Conservation (phyloP, 2,888 invertebrate species). For the Argyresthia albistria region DNA sequence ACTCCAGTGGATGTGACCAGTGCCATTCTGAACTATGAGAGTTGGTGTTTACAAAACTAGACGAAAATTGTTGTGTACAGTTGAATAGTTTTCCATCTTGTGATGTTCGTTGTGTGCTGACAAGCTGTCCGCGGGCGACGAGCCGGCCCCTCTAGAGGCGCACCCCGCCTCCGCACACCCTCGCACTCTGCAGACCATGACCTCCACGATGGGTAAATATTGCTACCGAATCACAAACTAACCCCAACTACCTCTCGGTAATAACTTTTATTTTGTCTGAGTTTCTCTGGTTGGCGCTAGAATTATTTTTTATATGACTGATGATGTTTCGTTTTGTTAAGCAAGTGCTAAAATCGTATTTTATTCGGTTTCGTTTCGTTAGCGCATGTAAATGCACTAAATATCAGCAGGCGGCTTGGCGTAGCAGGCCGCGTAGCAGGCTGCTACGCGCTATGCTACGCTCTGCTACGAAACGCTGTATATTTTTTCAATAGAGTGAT, state of each 20-base stretch:
- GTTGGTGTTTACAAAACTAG: constrained; percentile 51
- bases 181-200: constrained; percentile 63
- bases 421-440: neutral
- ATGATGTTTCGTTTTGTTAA: too few relatives aligned
- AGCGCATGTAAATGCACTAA: too few relatives aligned
- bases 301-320: too few relatives aligned
- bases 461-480: neutral
- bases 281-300: too few relatives aligned
- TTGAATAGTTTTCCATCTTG: constrained; percentile 42
- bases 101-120: constrained; percentile 49
- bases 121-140: constrained; percentile 62
- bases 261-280: too few relatives aligned
- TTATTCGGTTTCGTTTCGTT: too few relatives aligned
- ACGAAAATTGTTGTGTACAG: constrained; percentile 61
- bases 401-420: too few relatives aligned
- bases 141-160: constrained; percentile 53
- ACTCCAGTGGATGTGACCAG: constrained; percentile 42
- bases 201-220: constrained; percentile 69
- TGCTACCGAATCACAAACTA: too few relatives aligned
- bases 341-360: too few relatives aligned
- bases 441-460: neutral
- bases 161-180: constrained; percentile 53
- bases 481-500: neutral
- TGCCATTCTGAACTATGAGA: constrained; percentile 56
- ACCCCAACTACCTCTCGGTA: too few relatives aligned